These are phyloP conservation scores for Poecilia wingei DNA, from an alignment of 2,797 vertebrate genomes.

Conservation along the genomic window DNA sequence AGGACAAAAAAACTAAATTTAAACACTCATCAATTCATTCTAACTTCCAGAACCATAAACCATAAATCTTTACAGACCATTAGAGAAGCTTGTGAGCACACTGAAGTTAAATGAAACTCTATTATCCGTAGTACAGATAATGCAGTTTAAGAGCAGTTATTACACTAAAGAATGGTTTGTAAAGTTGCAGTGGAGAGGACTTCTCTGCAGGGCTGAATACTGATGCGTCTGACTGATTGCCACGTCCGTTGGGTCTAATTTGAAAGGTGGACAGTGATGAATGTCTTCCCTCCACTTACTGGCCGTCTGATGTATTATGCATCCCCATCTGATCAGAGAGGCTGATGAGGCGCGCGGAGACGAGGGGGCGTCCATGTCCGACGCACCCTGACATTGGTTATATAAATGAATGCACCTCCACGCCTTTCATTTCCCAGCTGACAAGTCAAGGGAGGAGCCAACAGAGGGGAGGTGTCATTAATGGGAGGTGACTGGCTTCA, in stretches of 20 bases:
- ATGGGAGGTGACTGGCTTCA: conserved; percentile 83
- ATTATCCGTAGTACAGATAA: conserved; percentile 65
- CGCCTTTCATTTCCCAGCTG: conserved; percentile 72
- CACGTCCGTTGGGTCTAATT: conserved; percentile 83
- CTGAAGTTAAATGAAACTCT: conserved; percentile 38
- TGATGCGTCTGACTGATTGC: conserved; percentile 84
- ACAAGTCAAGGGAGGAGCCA: conserved; percentile 75
- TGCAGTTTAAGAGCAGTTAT: conserved; percentile 57
- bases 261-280: conserved; percentile 88
- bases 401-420: conserved; percentile 81
- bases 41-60: conserved; percentile 33
- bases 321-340: conserved; percentile 80
- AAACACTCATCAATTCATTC: conserved; percentile 17
- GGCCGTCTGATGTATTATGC: conserved; percentile 86
- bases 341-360: conserved; percentile 75
- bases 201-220: conserved; percentile 75
- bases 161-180: conserved; percentile 62
- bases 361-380: conserved; percentile 76
- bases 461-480: conserved; percentile 76
- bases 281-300: conserved; percentile 83
- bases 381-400: conserved; percentile 80
- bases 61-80: conserved; percentile 34
- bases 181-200: conserved; percentile 64
- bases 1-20: conserved; percentile 25
- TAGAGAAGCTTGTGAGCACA: conserved; percentile 26